phyloP scores from a whole-genome alignment of 2,113 vertebrate species.

The Erythrocercus mccallii region DNA sequence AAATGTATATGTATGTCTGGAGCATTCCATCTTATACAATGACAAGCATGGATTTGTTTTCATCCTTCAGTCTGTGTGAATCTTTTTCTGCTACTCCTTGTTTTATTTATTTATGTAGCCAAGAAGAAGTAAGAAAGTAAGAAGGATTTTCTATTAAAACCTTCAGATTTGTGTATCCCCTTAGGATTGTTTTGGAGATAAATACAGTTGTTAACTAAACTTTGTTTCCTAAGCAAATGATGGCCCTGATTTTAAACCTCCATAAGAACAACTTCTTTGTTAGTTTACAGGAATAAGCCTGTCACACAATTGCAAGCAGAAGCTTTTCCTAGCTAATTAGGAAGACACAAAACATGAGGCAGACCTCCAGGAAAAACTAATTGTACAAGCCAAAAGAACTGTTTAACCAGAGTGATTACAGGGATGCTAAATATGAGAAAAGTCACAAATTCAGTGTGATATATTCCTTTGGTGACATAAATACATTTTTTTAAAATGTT shows the following conservation, averaged over 20 bases:
- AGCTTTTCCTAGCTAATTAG: neutral
- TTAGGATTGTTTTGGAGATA: neutral
- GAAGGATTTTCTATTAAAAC: neutral
- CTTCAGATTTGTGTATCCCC: neutral
- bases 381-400: neutral
- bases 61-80: neutral
- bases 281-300: neutral
- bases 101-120: neutral
- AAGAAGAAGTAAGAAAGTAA: neutral
- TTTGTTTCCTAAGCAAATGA: neutral
- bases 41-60: neutral
- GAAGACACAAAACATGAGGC: neutral
- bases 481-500: neutral
- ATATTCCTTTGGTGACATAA: neutral
- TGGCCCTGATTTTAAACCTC: neutral
- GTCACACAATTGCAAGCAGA: constrained; percentile 2
- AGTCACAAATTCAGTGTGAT: neutral
- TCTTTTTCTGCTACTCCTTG: neutral
- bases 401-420: neutral
- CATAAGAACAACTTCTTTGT: neutral
- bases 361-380: constrained; percentile 20
- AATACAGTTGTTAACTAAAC: neutral
- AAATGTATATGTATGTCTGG: neutral
- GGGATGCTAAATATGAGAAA: neutral
- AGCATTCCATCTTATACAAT: neutral